Conservation (phyloP, 1,140 invertebrate species). For the Pseudomyrmex flavicornis region DNA sequence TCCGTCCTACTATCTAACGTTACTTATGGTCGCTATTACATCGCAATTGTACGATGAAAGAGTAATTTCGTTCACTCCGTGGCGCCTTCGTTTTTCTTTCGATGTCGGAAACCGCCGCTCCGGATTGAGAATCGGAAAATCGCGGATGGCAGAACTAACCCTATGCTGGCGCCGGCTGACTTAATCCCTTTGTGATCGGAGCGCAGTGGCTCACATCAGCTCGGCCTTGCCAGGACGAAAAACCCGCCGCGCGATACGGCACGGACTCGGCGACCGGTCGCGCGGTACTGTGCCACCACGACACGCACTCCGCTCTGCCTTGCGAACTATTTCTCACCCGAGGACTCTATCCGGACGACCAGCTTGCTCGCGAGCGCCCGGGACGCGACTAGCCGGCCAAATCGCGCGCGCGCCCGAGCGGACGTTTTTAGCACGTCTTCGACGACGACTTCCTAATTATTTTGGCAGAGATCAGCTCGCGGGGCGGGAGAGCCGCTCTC, state of each 20-base stretch:
- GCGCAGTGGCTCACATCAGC: constrained; percentile 63
- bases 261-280: constrained; percentile 85
- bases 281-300: constrained; percentile 76
- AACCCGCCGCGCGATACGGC: constrained; percentile 60
- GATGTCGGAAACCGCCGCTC: not conserved
- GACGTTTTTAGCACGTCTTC: constrained; percentile 90
- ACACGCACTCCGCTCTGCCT: constrained; percentile 25
- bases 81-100: no score
- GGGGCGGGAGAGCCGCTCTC: constrained; percentile 47
- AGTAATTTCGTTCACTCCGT: no score
- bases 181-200: constrained; percentile 19
- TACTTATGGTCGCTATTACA: no score
- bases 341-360: constrained; percentile 66
- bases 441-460: constrained; percentile 90
- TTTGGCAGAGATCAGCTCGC: constrained; percentile 87
- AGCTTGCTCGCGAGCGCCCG: constrained; percentile 79
- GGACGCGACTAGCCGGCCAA: constrained; percentile 82
- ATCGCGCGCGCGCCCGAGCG: constrained; percentile 86
- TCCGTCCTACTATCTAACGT: no score
- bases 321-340: constrained; percentile 46
- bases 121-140: constrained; percentile 3
- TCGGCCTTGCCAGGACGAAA: constrained; percentile 10
- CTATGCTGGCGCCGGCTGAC: constrained; percentile 42
- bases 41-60: no score
- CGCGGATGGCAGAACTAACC: constrained; percentile 56